These are phyloP conservation scores for Leuciscus idus DNA, from an alignment of 2,113 vertebrate species.

Conservation along the genomic window DNA sequence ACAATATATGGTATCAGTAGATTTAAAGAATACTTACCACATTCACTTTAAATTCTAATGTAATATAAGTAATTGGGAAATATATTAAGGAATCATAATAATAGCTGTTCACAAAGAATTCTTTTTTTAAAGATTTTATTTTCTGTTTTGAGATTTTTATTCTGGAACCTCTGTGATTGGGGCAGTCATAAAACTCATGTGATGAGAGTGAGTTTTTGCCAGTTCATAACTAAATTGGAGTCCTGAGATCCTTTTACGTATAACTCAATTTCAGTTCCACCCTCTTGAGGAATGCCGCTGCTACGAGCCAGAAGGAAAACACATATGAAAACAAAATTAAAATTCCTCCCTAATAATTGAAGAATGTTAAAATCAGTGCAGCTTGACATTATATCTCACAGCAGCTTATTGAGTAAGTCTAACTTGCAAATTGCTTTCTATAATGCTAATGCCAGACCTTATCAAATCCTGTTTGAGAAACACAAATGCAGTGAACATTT, in stretches of 20 bases:
- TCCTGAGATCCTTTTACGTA: conserved; percentile 51
- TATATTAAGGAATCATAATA: conserved; percentile 7
- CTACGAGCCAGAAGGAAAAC: conserved; percentile 39
- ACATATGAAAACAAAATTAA: conserved; percentile 40
- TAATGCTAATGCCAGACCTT: background rate
- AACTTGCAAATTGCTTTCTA: background rate
- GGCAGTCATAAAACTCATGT: background rate
- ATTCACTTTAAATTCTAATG: background rate
- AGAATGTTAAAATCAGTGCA: conserved; percentile 11
- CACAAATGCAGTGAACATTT: background rate
- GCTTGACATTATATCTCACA: background rate
- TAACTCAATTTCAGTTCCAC: conserved; percentile 56
- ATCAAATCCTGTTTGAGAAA: background rate
- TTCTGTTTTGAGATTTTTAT: background rate
- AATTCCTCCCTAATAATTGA: conserved; percentile 31
- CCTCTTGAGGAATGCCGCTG: conserved; percentile 37
- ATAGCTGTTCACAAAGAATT: background rate
- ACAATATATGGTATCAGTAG: background rate
- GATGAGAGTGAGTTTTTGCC: conserved; percentile 20
- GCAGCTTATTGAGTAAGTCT: background rate
- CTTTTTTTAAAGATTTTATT: background rate
- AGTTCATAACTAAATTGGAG: conserved; percentile 53
- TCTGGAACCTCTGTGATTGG: background rate
- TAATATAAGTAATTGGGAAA: background rate
- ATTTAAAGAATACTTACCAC: background rate